These are phyloP conservation scores for Torymus tubicola DNA, from an alignment of 2,888 invertebrate genomes.

Conservation along the genomic window DNA sequence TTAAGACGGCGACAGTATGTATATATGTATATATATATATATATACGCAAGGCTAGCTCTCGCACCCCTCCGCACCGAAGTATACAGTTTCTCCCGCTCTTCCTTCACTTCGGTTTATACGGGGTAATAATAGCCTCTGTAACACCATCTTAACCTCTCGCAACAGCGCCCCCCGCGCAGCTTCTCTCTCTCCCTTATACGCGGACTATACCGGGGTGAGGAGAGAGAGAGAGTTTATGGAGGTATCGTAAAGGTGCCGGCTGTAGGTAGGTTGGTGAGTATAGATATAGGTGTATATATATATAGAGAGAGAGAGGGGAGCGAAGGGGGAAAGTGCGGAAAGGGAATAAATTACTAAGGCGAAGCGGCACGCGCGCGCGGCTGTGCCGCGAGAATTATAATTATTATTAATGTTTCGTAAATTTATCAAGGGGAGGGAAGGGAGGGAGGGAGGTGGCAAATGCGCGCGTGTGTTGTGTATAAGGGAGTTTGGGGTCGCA, in stretches of 20 bases:
- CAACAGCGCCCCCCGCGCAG: slow-evolving; percentile 21
- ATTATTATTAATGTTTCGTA: slow-evolving; percentile 57
- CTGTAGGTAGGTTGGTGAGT: background rate
- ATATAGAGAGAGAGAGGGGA: background rate
- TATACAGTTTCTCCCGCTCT: background rate
- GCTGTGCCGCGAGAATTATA: slow-evolving; percentile 41
- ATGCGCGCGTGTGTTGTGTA: slow-evolving; percentile 7
- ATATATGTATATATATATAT: no score
- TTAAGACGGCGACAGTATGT: slow-evolving; percentile 43
- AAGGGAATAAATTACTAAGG: slow-evolving; percentile 54
- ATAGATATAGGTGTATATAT: background rate
- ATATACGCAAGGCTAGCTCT: no score
- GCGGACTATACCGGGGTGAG: background rate
- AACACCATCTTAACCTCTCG: slow-evolving; percentile 51
- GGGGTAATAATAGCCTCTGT: slow-evolving; percentile 54
- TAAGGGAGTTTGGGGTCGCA: background rate
- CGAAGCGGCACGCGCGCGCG: background rate
- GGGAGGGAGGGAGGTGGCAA: background rate
- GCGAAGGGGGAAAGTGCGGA: slow-evolving; percentile 6
- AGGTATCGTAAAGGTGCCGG: slow-evolving; percentile 39
- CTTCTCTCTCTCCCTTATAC: slow-evolving; percentile 9
- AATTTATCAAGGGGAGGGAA: slow-evolving; percentile 42
- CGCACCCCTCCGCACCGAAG: background rate
- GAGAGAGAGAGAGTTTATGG: slow-evolving; percentile 8
- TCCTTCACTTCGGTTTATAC: background rate